Evolutionary conservation across 2,888 invertebrate species (phyloP).

Genomic region (Dryocosmus kuriphilus): DNA sequence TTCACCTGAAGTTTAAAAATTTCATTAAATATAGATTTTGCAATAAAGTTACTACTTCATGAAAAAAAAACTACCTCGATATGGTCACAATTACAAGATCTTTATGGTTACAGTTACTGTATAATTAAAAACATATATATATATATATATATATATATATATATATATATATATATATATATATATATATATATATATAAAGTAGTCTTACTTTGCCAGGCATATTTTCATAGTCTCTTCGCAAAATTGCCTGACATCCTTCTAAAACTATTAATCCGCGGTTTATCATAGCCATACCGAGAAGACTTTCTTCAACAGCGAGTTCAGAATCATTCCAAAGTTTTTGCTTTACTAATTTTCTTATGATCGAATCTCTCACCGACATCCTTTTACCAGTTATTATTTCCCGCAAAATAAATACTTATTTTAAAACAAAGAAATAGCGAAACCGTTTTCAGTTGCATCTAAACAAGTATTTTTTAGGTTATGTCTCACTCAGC

Average conservation of each 20-base stretch:
- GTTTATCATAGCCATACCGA: conserved; percentile 80
- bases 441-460: too few species aligned
- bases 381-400: background rate
- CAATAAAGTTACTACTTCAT: too few species aligned
- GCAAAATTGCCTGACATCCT: conserved; percentile 58
- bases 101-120: too few species aligned
- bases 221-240: conserved; percentile 58
- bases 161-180: too few species aligned
- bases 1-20: conserved; percentile 74
- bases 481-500: background rate
- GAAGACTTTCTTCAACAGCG: conserved; percentile 80
- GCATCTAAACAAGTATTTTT: background rate
- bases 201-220: conserved; percentile 49
- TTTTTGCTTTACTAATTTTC: conserved; percentile 35
- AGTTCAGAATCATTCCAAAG: conserved; percentile 77
- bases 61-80: too few species aligned
- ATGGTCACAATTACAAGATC: too few species aligned
- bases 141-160: too few species aligned
- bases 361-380: background rate
- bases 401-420: background rate
- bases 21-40: background rate
- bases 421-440: background rate
- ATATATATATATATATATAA: too few species aligned
- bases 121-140: too few species aligned
- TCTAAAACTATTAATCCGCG: conserved; percentile 73